Percentiles rank a stretch among this genome's conserved stretches.
Conservation (phyloP, 2,797 vertebrate species). For the Rachycentron canadum region DNA sequence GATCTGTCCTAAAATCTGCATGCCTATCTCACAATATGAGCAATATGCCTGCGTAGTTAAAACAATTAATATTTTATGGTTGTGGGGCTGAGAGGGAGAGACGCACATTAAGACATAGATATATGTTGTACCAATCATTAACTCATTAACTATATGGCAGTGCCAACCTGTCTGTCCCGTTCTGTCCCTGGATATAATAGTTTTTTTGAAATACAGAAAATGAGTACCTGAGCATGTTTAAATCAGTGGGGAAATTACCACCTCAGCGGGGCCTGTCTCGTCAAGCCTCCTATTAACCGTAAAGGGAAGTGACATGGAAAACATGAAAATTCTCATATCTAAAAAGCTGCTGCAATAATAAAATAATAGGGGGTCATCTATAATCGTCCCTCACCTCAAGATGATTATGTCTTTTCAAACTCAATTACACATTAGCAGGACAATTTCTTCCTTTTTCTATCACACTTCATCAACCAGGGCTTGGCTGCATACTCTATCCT, state of each 20-base stretch:
- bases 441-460: conserved; percentile 83
- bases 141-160: conserved; percentile 43
- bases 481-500: conserved; percentile 73
- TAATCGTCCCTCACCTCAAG: conserved; percentile 70
- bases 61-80: conserved; percentile 17
- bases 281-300: conserved; percentile 58
- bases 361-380: conserved; percentile 76
- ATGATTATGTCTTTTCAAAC: conserved; percentile 84
- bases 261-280: conserved; percentile 44
- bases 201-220: conserved; percentile 40
- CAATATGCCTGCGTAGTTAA: conserved; percentile 17
- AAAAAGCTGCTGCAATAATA: conserved; percentile 70
- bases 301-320: conserved; percentile 72
- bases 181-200: conserved; percentile 20
- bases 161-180: conserved; percentile 34
- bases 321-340: conserved; percentile 69
- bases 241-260: conserved; percentile 61
- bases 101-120: neutral
- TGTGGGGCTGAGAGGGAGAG: neutral
- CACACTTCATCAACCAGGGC: conserved; percentile 82
- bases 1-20: conserved; percentile 27
- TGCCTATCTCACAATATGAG: conserved; percentile 21
- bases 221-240: conserved; percentile 36
- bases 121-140: conserved; percentile 50
- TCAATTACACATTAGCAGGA: conserved; percentile 83